A percentile compares a stretch with the other conserved stretches of the same genome.
Evolutionary conservation across 2,888 invertebrate genomes (phyloP).

Genomic region (Drosophila rubida): DNA sequence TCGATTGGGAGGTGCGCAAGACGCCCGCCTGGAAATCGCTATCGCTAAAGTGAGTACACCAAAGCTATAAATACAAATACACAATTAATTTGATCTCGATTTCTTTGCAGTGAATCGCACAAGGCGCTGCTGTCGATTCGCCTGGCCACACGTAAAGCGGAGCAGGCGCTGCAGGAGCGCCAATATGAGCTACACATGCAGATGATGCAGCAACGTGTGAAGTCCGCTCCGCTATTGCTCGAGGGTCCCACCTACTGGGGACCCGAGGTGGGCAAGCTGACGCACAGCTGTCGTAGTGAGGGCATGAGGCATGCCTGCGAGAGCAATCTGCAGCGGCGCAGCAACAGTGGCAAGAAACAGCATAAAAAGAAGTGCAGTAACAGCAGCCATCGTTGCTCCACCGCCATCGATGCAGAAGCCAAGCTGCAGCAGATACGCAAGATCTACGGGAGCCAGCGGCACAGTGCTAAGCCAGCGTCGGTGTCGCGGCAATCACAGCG

Average conservation of each 20-base stretch:
- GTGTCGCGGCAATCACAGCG: constrained; percentile 67
- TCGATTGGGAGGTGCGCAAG: constrained; percentile 84
- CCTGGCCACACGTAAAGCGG: constrained; percentile 84
- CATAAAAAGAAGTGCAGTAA: constrained; percentile 58
- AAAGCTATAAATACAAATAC: neutral
- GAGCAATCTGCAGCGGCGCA: constrained; percentile 63
- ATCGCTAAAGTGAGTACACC: constrained; percentile 76
- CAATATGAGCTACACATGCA: constrained; percentile 84
- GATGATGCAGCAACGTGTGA: constrained; percentile 84
- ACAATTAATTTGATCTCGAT: neutral
- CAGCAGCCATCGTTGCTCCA: constrained; percentile 31
- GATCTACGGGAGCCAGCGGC: constrained; percentile 65
- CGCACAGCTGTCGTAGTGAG: constrained; percentile 80
- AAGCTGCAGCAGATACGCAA: constrained; percentile 71
- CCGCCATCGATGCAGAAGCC: constrained; percentile 28
- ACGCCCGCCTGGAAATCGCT: constrained; percentile 85
- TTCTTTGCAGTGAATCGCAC: constrained; percentile 81
- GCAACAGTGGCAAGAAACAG: constrained; percentile 17
- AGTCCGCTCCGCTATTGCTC: constrained; percentile 83
- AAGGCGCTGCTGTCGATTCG: constrained; percentile 82
- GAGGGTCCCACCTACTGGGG: constrained; percentile 83
- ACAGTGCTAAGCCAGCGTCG: constrained; percentile 31
- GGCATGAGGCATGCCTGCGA: constrained; percentile 76
- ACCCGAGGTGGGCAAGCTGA: constrained; percentile 82
- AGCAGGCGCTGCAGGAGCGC: constrained; percentile 82